A percentile compares a stretch with the other conserved stretches of the same genome.
Evolutionary conservation across 2,888 invertebrate species (phyloP).

Genomic region (Petrolisthes manimaculis): DNA sequence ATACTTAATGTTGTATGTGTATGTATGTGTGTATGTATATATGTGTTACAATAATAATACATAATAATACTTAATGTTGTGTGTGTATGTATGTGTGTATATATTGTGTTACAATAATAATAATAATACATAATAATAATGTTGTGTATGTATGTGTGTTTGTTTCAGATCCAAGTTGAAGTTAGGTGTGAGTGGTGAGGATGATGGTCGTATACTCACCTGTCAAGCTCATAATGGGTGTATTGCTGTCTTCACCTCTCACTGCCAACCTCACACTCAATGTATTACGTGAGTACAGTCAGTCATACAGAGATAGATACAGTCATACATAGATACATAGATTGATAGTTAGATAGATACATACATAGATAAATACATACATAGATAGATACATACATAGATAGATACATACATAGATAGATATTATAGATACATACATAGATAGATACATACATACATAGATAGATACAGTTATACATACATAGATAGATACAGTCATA

Average conservation of each 20-base stretch:
- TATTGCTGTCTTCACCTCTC: not conserved
- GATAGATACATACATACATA: conserved; percentile 4
- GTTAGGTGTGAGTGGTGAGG: not conserved
- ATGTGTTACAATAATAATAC: not conserved
- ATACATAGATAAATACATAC: not conserved
- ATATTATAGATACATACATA: no score
- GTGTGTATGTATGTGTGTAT: not conserved
- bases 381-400: not conserved
- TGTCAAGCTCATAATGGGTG: not conserved
- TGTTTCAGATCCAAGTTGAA: not conserved
- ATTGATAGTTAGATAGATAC: no score
- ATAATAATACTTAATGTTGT: no score
- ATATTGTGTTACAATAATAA: not conserved
- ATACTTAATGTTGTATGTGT: conserved; percentile 19
- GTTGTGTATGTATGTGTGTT: no score
- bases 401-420: not conserved
- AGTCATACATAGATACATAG: no score
- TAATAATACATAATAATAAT: no score
- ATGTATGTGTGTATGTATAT: not conserved
- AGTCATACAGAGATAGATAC: no score
- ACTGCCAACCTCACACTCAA: not conserved
- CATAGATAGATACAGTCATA: not conserved
- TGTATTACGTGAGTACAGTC: not conserved
- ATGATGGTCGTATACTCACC: not conserved
- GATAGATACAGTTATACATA: not conserved